phyloP scores from a whole-genome alignment of 2,888 invertebrate genomes.

The Meteorus cinctellus region DNA sequence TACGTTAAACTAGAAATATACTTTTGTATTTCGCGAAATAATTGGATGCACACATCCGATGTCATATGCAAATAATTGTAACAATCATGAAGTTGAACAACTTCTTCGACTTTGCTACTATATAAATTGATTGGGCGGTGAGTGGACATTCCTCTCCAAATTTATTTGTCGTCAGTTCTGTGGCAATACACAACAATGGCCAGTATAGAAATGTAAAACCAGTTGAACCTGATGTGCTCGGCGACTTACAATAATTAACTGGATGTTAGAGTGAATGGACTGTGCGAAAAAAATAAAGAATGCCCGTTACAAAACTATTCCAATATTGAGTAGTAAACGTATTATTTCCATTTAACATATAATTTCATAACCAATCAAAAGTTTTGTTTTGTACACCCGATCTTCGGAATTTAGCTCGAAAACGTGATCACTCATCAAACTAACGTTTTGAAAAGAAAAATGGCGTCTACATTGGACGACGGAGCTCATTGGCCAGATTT shows the following conservation, averaged over 20 bases:
- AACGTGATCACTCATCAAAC: background rate
- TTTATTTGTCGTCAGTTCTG: slow-evolving; percentile 16
- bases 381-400: background rate
- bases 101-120: background rate
- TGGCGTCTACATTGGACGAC: no score
- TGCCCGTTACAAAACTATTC: slow-evolving; percentile 6
- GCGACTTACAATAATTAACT: slow-evolving; percentile 18
- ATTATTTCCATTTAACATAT: background rate
- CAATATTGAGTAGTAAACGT: background rate
- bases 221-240: slow-evolving; percentile 5
- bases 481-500: no score
- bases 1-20: slow-evolving; percentile 23
- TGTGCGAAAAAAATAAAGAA: background rate
- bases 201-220: slow-evolving; percentile 4
- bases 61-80: slow-evolving; percentile 24
- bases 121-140: background rate
- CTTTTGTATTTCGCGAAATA: slow-evolving; percentile 19
- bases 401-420: background rate
- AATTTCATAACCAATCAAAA: background rate
- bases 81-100: slow-evolving; percentile 8
- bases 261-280: slow-evolving; percentile 5
- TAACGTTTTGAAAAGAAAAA: no score
- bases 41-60: slow-evolving; percentile 9
- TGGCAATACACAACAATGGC: background rate
- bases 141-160: background rate